Conservation (phyloP, 2,888 invertebrate genomes). For the Sinopyrophorus schimmeli region DNA sequence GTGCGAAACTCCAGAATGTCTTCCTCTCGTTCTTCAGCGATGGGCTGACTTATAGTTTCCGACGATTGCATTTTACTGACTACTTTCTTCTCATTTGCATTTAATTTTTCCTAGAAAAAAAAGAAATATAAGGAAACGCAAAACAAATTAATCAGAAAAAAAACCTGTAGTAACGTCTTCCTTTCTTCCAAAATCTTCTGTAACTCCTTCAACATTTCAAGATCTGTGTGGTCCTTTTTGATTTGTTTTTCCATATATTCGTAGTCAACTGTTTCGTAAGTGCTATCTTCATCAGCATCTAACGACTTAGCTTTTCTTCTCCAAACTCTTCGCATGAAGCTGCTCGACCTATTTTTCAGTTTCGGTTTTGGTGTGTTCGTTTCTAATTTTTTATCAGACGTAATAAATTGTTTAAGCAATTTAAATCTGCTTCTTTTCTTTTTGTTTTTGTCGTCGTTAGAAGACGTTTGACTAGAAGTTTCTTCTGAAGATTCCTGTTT, state of each 20-base stretch:
- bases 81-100: slow-evolving; percentile 4
- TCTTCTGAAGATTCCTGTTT: slow-evolving; percentile 25
- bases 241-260: slow-evolving; percentile 21
- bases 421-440: slow-evolving; percentile 12
- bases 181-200: slow-evolving; percentile 45
- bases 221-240: slow-evolving; percentile 32
- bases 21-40: slow-evolving; percentile 4
- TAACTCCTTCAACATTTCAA: slow-evolving; percentile 44
- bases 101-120: slow-evolving; percentile 20
- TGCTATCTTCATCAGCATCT: slow-evolving; percentile 34
- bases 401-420: slow-evolving; percentile 11
- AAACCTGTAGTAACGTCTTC: slow-evolving; percentile 41
- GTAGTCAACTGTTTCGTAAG: slow-evolving; percentile 40
- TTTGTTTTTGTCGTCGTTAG: slow-evolving; percentile 9
- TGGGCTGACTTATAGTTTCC: slow-evolving; percentile 1
- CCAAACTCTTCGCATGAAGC: slow-evolving; percentile 44
- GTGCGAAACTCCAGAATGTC: slow-evolving; percentile 1
- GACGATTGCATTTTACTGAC: neutral
- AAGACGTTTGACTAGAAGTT: slow-evolving; percentile 17
- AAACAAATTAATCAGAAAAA: slow-evolving; percentile 2
- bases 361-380: slow-evolving; percentile 13
- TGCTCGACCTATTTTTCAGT: slow-evolving; percentile 39
- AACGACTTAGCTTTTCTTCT: slow-evolving; percentile 34
- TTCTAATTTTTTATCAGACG: slow-evolving; percentile 18
- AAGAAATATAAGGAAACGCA: neutral